phyloP scores from a whole-genome alignment of 2,797 vertebrate genomes.

The Steatocranus sp. region DNA sequence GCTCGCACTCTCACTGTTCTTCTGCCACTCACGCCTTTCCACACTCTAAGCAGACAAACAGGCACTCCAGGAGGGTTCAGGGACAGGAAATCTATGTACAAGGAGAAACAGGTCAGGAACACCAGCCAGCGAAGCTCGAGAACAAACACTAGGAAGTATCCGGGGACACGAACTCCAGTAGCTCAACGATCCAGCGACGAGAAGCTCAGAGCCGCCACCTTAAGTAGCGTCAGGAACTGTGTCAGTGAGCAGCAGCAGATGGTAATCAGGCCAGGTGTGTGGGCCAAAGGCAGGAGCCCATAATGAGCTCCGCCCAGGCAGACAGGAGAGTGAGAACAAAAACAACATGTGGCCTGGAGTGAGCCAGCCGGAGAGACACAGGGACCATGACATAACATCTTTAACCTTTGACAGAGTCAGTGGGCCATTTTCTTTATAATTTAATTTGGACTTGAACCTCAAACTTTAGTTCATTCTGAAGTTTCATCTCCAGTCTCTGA shows the following conservation, averaged over 20 bases:
- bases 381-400: background rate
- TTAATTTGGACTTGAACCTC: background rate
- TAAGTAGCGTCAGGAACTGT: background rate
- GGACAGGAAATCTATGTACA: background rate
- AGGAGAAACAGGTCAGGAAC: background rate
- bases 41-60: background rate
- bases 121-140: rapidly evolving
- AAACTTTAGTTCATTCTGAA: background rate
- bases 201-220: background rate
- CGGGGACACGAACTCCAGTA: background rate
- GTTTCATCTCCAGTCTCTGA: background rate
- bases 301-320: too few species aligned
- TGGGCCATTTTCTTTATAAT: background rate
- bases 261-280: background rate
- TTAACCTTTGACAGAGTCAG: background rate
- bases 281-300: too few species aligned
- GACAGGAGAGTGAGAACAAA: background rate
- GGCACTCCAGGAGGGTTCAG: background rate
- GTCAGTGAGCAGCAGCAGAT: background rate
- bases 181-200: background rate
- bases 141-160: background rate
- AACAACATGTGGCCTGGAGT: background rate
- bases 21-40: background rate
- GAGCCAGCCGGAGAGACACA: background rate
- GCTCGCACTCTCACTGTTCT: background rate